Percentiles rank a stretch among this genome's conserved stretches.
phyloP scores from a whole-genome alignment of 2,888 invertebrate genomes.

The Napeogenes inachia region DNA sequence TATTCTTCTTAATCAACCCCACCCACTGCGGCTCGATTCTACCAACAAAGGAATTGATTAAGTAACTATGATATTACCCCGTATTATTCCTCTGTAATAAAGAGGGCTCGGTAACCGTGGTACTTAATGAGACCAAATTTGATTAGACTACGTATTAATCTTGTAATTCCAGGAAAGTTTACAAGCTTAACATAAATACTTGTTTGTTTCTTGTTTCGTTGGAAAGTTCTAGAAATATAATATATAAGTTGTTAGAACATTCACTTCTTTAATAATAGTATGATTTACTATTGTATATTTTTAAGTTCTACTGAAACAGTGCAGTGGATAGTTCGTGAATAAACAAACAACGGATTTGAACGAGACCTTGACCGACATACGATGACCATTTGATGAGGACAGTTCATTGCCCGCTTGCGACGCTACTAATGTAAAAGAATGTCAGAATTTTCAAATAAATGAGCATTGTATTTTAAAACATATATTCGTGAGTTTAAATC shows the following conservation, averaged over 20 bases:
- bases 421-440: slow-evolving; percentile 5
- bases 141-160: slow-evolving; percentile 77
- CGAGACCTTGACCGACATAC: slow-evolving; percentile 15
- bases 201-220: no score
- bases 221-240: no score
- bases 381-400: slow-evolving; percentile 13
- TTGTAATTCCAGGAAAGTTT: slow-evolving; percentile 64
- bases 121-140: slow-evolving; percentile 77
- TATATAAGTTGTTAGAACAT: no score
- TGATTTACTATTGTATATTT: no score
- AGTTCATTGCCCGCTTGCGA: slow-evolving; percentile 13
- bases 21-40: slow-evolving; percentile 70
- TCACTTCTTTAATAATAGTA: no score
- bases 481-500: no score
- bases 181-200: slow-evolving; percentile 44
- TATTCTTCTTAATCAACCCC: slow-evolving; percentile 78
- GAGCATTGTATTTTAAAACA: no score
- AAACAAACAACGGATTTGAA: slow-evolving; percentile 6
- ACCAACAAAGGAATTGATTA: slow-evolving; percentile 78
- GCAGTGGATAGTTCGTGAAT: not conserved
- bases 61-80: slow-evolving; percentile 77
- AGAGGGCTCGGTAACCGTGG: slow-evolving; percentile 74
- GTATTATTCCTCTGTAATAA: slow-evolving; percentile 76
- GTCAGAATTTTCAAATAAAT: not conserved
- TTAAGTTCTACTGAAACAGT: no score